Conservation (phyloP, 1,140 invertebrate species). For the Drosophila asahinai region DNA sequence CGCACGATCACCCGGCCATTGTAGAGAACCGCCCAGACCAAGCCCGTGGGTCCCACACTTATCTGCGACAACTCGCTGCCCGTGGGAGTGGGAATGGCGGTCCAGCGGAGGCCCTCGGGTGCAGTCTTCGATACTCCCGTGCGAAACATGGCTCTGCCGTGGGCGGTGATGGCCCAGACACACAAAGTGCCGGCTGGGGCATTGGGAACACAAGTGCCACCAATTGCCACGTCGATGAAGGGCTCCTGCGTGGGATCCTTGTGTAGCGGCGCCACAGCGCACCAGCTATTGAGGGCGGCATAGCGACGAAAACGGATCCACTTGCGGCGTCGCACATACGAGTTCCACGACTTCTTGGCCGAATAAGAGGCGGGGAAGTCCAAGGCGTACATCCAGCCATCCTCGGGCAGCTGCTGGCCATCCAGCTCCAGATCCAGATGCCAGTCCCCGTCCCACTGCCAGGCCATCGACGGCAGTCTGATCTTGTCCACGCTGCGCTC, state of each 20-base stretch:
- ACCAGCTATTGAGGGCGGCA: slow-evolving; percentile 95
- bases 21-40: slow-evolving; percentile 94
- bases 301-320: slow-evolving; percentile 94
- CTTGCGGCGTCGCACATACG: slow-evolving; percentile 94
- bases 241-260: slow-evolving; percentile 93
- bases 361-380: slow-evolving; percentile 96
- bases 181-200: slow-evolving; percentile 89
- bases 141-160: slow-evolving; percentile 94
- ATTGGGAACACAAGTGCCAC: slow-evolving; percentile 92
- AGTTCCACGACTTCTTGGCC: slow-evolving; percentile 94
- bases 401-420: slow-evolving; percentile 93
- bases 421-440: slow-evolving; percentile 94
- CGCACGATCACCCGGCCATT: slow-evolving; percentile 93
- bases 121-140: slow-evolving; percentile 91
- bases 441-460: slow-evolving; percentile 98
- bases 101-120: slow-evolving; percentile 94
- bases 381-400: slow-evolving; percentile 97
- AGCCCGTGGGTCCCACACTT: slow-evolving; percentile 92
- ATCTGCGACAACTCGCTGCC: slow-evolving; percentile 93
- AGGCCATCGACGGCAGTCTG: slow-evolving; percentile 94
- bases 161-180: slow-evolving; percentile 96
- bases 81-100: slow-evolving; percentile 89
- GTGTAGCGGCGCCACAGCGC: slow-evolving; percentile 94
- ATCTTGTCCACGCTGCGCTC: slow-evolving; percentile 92
- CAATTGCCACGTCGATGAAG: slow-evolving; percentile 92